Evolutionary conservation across 2,888 invertebrate genomes (phyloP).

Genomic region (Epirrita christyi): DNA sequence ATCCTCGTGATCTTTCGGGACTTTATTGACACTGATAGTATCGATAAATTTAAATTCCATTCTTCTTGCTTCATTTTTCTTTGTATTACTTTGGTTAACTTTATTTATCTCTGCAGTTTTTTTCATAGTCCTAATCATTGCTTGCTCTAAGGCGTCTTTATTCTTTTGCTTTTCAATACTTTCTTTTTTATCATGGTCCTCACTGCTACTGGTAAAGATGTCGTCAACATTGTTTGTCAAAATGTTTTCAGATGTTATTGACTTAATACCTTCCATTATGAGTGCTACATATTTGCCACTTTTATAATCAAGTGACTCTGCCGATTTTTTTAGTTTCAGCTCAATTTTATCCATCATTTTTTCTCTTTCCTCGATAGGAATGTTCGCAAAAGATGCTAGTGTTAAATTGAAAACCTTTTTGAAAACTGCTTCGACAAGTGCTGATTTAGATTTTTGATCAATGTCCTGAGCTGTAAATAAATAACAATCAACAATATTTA

Average conservation of each 20-base stretch:
- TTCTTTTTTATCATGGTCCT: background rate
- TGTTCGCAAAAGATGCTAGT: conserved; percentile 40
- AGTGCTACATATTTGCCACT: conserved; percentile 55
- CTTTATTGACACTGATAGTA: conserved; percentile 21
- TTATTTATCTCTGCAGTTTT: conserved; percentile 27
- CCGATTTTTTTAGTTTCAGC: conserved; percentile 49
- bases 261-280: conserved; percentile 62
- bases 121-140: conserved; percentile 37
- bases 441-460: conserved; percentile 27
- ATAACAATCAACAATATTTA: background rate
- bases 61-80: conserved; percentile 26
- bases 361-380: conserved; percentile 38
- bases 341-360: conserved; percentile 46
- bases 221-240: background rate
- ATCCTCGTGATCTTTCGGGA: background rate
- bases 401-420: conserved; percentile 52
- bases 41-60: conserved; percentile 29
- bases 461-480: conserved; percentile 14
- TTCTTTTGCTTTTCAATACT: conserved; percentile 5
- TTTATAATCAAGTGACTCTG: conserved; percentile 45
- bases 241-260: conserved; percentile 37
- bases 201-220: background rate
- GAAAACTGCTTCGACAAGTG: conserved; percentile 46
- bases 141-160: conserved; percentile 9
- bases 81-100: too few relatives aligned